Percentiles rank a stretch among this genome's conserved stretches.
These are phyloP conservation scores for Fregata magnificens DNA, from an alignment of 2,113 vertebrate genomes.

Conservation along the genomic window DNA sequence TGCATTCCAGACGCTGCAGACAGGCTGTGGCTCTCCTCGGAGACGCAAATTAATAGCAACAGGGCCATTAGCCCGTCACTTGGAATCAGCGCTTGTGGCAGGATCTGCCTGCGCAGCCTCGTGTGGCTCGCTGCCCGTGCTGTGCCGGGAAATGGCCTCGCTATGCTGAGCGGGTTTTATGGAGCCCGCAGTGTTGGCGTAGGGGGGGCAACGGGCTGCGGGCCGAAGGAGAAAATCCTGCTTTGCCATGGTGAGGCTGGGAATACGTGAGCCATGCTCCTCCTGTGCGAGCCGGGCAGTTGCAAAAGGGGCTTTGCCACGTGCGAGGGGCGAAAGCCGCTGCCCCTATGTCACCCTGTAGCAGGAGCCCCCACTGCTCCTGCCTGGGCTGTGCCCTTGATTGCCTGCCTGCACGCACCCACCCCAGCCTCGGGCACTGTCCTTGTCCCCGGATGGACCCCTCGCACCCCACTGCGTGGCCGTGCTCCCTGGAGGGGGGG, in stretches of 20 bases:
- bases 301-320: neutral
- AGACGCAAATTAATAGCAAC: slow-evolving; percentile 69
- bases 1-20: slow-evolving; percentile 61
- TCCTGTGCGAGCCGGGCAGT: neutral
- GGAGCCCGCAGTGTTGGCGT: neutral
- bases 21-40: slow-evolving; percentile 49
- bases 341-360: rapidly evolving
- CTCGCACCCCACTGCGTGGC: neutral
- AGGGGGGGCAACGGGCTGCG: neutral
- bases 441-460: rapidly evolving
- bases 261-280: neutral
- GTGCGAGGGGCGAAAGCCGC: rapidly evolving
- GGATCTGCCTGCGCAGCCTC: neutral
- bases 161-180: neutral
- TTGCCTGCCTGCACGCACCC: neutral
- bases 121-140: neutral
- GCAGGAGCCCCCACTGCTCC: neutral
- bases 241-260: neutral
- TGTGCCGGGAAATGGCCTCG: neutral
- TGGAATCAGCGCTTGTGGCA: slow-evolving; percentile 18
- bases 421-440: rapidly evolving
- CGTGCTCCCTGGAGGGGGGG: rapidly evolving
- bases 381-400: neutral
- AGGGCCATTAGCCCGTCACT: slow-evolving; percentile 68
- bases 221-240: neutral